Conservation (phyloP, 1,140 invertebrate genomes). For the Panagrolaimus sp. region DNA sequence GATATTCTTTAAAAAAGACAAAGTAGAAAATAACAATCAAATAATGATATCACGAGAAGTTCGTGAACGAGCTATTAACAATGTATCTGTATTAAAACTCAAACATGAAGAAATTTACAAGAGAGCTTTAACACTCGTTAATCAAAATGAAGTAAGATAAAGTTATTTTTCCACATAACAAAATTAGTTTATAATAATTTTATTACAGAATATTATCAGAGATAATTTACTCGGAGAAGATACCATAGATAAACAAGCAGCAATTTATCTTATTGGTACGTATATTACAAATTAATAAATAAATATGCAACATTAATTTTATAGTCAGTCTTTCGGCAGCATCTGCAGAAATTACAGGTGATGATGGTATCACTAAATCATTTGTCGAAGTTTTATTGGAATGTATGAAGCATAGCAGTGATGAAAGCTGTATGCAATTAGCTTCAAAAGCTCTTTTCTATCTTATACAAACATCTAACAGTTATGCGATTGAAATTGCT, state of each 20-base stretch:
- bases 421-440: constrained; percentile 22
- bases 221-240: constrained; percentile 15
- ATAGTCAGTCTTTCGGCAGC: constrained; percentile 21
- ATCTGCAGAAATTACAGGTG: constrained; percentile 6
- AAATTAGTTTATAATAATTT: background rate
- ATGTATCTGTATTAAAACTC: background rate
- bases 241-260: constrained; percentile 35
- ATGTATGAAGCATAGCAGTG: constrained; percentile 26
- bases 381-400: constrained; percentile 31
- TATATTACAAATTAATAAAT: background rate
- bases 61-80: background rate
- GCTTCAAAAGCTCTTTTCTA: constrained; percentile 45
- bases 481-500: constrained; percentile 43
- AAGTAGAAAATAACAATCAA: too few relatives aligned
- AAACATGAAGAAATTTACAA: constrained; percentile 9
- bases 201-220: background rate
- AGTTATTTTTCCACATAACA: background rate
- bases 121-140: background rate
- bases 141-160: background rate
- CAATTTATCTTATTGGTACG: constrained; percentile 44
- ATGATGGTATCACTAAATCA: constrained; percentile 19
- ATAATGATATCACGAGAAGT: constrained; percentile 6
- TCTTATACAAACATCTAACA: constrained; percentile 47
- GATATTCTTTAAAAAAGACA: too few relatives aligned
- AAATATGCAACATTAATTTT: constrained; percentile 30